Conservation (phyloP, 2,888 invertebrate species). For the Endomychus coccineus region DNA sequence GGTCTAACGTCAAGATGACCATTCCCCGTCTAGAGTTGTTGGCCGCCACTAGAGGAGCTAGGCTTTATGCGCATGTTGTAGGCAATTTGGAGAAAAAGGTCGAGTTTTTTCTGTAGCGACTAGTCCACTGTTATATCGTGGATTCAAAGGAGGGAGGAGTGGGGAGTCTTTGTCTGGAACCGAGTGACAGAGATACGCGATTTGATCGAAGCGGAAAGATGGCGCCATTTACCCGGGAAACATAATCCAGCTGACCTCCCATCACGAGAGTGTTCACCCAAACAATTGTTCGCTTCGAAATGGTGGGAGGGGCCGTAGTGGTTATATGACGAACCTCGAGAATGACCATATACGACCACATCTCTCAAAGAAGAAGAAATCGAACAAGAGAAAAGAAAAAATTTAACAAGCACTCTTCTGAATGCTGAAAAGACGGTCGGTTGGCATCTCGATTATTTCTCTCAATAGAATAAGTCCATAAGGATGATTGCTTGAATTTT, state of each 20-base stretch:
- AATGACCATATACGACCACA: too few relatives aligned
- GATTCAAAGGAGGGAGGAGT: conserved; percentile 24
- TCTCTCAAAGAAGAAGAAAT: too few relatives aligned
- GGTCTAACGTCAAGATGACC: too few relatives aligned
- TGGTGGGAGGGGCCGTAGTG: conserved; percentile 35
- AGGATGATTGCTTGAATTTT: too few relatives aligned
- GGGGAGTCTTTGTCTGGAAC: conserved; percentile 28
- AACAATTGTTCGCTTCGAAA: conserved; percentile 23
- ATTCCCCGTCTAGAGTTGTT: conserved; percentile 29
- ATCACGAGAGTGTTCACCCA: conserved; percentile 28
- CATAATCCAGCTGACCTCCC: conserved; percentile 32
- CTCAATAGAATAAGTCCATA: too few relatives aligned
- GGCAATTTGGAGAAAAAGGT: conserved; percentile 15
- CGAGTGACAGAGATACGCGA: conserved; percentile 26
- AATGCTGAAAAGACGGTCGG: too few relatives aligned
- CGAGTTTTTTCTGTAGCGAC: conserved; percentile 26
- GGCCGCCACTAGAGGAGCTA: conserved; percentile 25
- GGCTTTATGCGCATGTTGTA: conserved; percentile 18
- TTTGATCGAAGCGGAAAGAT: conserved; percentile 15
- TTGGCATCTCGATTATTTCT: too few relatives aligned
- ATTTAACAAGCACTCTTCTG: too few relatives aligned
- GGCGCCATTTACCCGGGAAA: conserved; percentile 30
- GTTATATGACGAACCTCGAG: too few relatives aligned
- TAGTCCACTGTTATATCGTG: conserved; percentile 27
- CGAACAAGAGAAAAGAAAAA: too few relatives aligned